phyloP scores from a whole-genome alignment of 2,113 vertebrate species.

The Tilapia sparmanii region DNA sequence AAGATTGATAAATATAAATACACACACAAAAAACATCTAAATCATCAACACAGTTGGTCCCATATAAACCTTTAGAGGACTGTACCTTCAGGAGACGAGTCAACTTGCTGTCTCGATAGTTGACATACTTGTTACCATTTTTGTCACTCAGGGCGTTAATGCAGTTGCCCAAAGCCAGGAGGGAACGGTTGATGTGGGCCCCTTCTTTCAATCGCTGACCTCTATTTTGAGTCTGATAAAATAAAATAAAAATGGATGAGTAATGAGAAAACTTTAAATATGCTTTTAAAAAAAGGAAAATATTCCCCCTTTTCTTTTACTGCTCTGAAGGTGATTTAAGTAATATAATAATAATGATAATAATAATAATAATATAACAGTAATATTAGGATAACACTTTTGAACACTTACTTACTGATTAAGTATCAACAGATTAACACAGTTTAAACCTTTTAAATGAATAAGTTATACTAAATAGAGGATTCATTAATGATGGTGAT shows the following conservation, averaged over 20 bases:
- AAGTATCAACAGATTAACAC: not conserved
- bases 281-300: not conserved
- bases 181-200: constrained; percentile 90
- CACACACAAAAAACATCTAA: not conserved
- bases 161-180: constrained; percentile 91
- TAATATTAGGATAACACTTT: not conserved
- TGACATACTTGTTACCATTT: constrained; percentile 81
- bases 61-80: not conserved
- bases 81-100: constrained; percentile 88
- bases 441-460: not conserved
- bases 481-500: not conserved
- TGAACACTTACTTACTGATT: accelerated
- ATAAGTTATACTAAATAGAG: not conserved
- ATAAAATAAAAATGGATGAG: not conserved
- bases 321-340: not conserved
- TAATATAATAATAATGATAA: not conserved
- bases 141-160: constrained; percentile 87
- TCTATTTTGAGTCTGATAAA: constrained; percentile 82
- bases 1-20: not conserved
- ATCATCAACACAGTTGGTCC: not conserved
- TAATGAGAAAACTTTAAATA: not conserved
- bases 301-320: not conserved
- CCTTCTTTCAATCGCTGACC: constrained; percentile 91
- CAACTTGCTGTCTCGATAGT: constrained; percentile 93
- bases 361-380: not conserved